Base-by-base conservation (phyloP, 2,113 vertebrate species). In the Larimichthys crocea region DNA sequence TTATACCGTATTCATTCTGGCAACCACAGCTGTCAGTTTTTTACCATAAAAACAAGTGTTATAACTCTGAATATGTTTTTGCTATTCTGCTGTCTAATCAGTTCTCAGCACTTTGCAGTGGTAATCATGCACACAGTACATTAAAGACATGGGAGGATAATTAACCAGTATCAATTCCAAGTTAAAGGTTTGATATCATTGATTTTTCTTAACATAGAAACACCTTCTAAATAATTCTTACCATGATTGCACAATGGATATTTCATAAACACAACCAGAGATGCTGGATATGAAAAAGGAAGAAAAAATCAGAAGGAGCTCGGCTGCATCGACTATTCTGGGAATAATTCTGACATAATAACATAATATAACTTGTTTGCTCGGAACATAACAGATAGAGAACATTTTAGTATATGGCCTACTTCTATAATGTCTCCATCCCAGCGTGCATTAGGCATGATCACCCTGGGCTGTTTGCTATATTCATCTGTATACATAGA, bases 381-480 rank as follows among this genome's bases (percentile, higher is more conserved):
- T 42, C 3, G 31, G 46, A 61, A 56, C 40, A 31, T 66, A 79
- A 75, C 29, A 22, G 12, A 29, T 50, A 55, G 26, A 29, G 22
- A 64, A 46, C 29, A 35, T 19, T 60, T 59, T 15, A 24, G 19
- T n/a, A 16, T 26, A 68, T 62, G 12, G 74, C 44, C 17, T 35
- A n/a, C n/a, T 44, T 48, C 12, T 15, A 57, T 50, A 71, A 66
- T 42, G 64, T 48, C 11, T 72, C 24, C 20, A 40, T 53, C 73
- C 64, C 48, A 62, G 62, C 66, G 73, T 76, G 52, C 42, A 85
- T 19, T 50, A 8, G 12, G 6, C 1, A 46, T 44, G n/a, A 85
- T 20, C 48, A 46, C 57, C 57, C n/a, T 0, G 6, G 64, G 70
- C 59, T 26, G 46, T 52, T 77, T 44, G 26, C 26, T 29, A 15